Conservation (phyloP, 1,140 invertebrate genomes). For the Ceratina australensis region DNA sequence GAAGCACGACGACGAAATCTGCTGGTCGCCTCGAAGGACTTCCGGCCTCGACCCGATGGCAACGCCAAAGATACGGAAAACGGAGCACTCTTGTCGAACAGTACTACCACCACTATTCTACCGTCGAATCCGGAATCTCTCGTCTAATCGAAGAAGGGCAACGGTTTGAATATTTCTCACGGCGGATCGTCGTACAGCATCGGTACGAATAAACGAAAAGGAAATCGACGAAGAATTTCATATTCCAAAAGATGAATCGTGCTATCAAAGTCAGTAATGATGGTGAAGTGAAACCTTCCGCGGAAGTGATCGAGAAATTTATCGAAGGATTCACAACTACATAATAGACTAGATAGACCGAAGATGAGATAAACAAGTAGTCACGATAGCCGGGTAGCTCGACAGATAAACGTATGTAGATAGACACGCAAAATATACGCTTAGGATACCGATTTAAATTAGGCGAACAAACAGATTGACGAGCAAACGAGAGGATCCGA, state of each 20-base stretch:
- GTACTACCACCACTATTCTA: slow-evolving; percentile 65
- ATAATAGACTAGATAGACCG: neutral
- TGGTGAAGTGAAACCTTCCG: neutral
- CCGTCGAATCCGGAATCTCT: slow-evolving; percentile 69
- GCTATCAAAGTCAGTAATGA: neutral
- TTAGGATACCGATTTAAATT: slow-evolving; percentile 8
- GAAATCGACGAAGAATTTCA: neutral
- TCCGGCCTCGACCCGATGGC: slow-evolving; percentile 60
- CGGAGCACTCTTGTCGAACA: slow-evolving; percentile 68
- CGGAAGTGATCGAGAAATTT: neutral
- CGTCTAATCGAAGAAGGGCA: slow-evolving; percentile 16
- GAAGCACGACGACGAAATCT: slow-evolving; percentile 74
- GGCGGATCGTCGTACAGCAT: too few relatives aligned
- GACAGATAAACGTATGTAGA: slow-evolving; percentile 24
- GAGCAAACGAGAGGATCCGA: neutral
- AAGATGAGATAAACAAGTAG: neutral
- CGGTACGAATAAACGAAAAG: too few relatives aligned
- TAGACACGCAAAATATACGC: slow-evolving; percentile 1
- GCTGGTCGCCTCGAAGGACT: slow-evolving; percentile 64
- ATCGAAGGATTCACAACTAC: neutral
- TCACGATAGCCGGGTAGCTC: slow-evolving; percentile 4
- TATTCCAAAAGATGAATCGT: neutral
- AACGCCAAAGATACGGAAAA: slow-evolving; percentile 73
- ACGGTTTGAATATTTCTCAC: neutral
- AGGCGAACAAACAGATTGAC: neutral